Evolutionary conservation across 2,113 vertebrate species (phyloP).

Genomic region (Clarias magur): DNA sequence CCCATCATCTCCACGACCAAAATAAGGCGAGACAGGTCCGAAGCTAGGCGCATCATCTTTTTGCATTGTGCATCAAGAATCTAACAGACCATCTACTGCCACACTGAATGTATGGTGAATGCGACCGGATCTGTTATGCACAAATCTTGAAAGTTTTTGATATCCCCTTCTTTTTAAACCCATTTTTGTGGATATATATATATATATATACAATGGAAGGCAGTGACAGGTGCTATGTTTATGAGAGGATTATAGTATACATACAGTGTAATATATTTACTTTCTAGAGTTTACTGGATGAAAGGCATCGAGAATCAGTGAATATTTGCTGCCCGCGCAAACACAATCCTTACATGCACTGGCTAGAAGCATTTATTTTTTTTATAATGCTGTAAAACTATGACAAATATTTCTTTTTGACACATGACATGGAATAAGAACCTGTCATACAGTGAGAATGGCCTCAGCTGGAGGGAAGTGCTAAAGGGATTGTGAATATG

Average conservation of each 20-base stretch:
- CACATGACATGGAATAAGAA: constrained; percentile 31
- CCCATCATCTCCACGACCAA: no score
- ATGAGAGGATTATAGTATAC: not conserved
- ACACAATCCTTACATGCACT: not conserved
- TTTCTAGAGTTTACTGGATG: not conserved
- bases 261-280: not conserved
- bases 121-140: no score
- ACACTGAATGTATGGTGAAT: no score
- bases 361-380: not conserved
- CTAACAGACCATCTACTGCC: no score
- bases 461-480: not conserved
- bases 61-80: no score
- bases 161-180: no score
- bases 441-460: constrained; percentile 22
- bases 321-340: not conserved
- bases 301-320: not conserved
- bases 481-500: no score
- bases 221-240: not conserved
- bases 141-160: no score
- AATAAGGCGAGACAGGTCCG: no score
- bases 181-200: not conserved
- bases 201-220: not conserved
- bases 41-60: no score
- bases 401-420: not conserved
- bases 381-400: not conserved